phyloP scores from a whole-genome alignment of 2,888 invertebrate genomes.

The Bembecia ichneumoniformis region DNA sequence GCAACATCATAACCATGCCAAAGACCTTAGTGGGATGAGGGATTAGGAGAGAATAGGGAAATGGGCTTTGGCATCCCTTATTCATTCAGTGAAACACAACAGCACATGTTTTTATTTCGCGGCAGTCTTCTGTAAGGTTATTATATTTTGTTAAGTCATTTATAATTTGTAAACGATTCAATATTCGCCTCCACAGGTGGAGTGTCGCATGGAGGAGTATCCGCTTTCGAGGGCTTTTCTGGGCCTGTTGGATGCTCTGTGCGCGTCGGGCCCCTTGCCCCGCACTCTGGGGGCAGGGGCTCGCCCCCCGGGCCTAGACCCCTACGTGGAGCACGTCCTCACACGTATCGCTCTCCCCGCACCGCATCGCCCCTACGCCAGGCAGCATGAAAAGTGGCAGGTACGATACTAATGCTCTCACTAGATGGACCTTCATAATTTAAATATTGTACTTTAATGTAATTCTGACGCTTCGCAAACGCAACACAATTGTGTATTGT shows the following conservation, averaged over 20 bases:
- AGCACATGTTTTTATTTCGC: too few species aligned
- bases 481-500: too few species aligned
- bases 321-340: slow-evolving; percentile 87
- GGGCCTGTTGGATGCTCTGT: slow-evolving; percentile 80
- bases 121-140: too few species aligned
- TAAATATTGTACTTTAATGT: too few species aligned
- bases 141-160: too few species aligned
- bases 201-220: slow-evolving; percentile 91
- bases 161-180: neutral
- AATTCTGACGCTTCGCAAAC: too few species aligned
- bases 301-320: slow-evolving; percentile 88
- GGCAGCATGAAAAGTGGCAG: slow-evolving; percentile 81
- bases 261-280: slow-evolving; percentile 79
- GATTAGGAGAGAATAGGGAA: too few species aligned
- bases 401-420: slow-evolving; percentile 24
- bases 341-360: slow-evolving; percentile 86
- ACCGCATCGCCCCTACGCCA: slow-evolving; percentile 84
- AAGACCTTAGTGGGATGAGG: too few species aligned
- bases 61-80: too few species aligned
- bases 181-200: slow-evolving; percentile 59
- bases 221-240: slow-evolving; percentile 89
- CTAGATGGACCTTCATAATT: too few species aligned
- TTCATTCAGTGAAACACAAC: too few species aligned
- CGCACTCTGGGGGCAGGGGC: slow-evolving; percentile 85
- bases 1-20: too few species aligned